A percentile compares a stretch with the other conserved stretches of the same genome.
phyloP scores from a whole-genome alignment of 2,888 invertebrate species.

The Augiades crinisus region DNA sequence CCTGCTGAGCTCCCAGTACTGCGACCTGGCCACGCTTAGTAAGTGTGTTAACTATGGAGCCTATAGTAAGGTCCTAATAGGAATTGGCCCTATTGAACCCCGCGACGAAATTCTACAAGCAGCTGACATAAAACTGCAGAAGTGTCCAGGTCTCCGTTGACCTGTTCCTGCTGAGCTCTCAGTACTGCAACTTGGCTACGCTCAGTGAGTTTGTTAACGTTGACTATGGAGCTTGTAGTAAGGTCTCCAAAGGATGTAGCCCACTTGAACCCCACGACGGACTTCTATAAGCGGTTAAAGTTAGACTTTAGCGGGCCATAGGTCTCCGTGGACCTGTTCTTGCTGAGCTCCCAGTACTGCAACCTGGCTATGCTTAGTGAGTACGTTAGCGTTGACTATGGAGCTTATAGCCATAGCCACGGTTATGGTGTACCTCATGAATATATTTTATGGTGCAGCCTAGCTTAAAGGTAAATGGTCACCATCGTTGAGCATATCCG shows the following conservation, averaged over 20 bases:
- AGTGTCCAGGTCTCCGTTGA: slow-evolving; percentile 98
- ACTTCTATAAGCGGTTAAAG: slow-evolving; percentile 96
- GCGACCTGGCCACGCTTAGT: slow-evolving; percentile 97
- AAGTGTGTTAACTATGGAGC: slow-evolving; percentile 53
- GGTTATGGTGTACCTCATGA: no score
- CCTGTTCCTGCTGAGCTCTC: slow-evolving; percentile 95
- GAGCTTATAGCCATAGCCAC: no score
- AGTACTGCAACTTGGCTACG: slow-evolving; percentile 97
- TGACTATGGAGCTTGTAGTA: slow-evolving; percentile 65
- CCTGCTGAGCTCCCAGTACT: slow-evolving; percentile 94
- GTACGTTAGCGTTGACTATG: slow-evolving; percentile 51
- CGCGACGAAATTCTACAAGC: slow-evolving; percentile 97
- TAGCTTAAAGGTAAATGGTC: no score
- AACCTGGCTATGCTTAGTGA: slow-evolving; percentile 96
- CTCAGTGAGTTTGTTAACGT: slow-evolving; percentile 87
- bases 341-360: slow-evolving; percentile 95
- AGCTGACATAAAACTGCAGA: slow-evolving; percentile 96
- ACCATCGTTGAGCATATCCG: no score
- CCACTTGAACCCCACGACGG: slow-evolving; percentile 96
- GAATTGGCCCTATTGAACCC: slow-evolving; percentile 95
- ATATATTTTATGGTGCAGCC: no score
- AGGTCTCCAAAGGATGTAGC: slow-evolving; percentile 90
- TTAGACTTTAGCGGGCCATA: slow-evolving; percentile 98
- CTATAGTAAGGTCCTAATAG: slow-evolving; percentile 88
- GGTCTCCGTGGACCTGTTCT: slow-evolving; percentile 96